Conservation (phyloP, 2,888 invertebrate species). For the Himalopsyche japonica region DNA sequence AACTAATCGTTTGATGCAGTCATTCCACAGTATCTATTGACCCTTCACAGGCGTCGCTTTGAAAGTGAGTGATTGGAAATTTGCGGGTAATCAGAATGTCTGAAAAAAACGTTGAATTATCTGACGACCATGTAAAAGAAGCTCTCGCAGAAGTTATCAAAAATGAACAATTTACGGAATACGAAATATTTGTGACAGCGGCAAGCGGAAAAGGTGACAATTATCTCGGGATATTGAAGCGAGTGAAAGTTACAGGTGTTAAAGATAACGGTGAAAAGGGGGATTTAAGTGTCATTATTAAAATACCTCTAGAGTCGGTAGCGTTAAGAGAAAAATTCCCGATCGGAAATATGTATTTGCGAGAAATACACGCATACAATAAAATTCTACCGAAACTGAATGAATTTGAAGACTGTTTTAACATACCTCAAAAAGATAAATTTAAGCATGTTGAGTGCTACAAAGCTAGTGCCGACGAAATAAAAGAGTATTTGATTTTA, state of each 20-base stretch:
- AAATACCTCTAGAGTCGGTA: not conserved
- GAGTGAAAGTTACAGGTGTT: not conserved
- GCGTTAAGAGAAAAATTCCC: not conserved
- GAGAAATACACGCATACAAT: conserved; percentile 12
- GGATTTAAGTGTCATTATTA: not conserved
- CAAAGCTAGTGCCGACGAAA: not conserved
- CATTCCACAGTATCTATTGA: not conserved
- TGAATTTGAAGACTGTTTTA: not conserved
- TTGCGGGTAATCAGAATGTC: not conserved
- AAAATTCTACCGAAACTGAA: conserved; percentile 12
- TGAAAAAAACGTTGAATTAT: not conserved
- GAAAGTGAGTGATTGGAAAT: not conserved
- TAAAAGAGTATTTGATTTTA: conserved; percentile 38
- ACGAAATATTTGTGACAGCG: not conserved
- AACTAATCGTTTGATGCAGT: not conserved
- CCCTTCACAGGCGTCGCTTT: not conserved
- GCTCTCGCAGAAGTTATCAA: not conserved
- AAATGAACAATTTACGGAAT: not conserved
- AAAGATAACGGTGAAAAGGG: not conserved
- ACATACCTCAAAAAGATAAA: not conserved
- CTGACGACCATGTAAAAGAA: not conserved
- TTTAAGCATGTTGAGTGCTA: conserved; percentile 18
- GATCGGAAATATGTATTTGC: not conserved
- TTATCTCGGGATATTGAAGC: not conserved
- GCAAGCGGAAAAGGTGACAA: not conserved